Evolutionary conservation across 2,888 invertebrate genomes (phyloP).

Genomic region (Drosophila mettleri): DNA sequence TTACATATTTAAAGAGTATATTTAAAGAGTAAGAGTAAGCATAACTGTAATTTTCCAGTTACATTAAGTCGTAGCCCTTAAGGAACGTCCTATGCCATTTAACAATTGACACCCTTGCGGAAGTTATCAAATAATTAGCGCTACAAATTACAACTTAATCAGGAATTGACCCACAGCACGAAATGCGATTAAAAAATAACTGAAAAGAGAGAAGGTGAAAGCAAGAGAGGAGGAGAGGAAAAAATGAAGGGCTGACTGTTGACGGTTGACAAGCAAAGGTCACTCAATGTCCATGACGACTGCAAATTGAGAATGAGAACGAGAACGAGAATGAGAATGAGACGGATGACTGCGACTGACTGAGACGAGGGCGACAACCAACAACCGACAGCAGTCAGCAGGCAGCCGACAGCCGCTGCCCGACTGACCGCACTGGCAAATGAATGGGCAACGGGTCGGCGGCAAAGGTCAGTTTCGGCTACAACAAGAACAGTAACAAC

Average conservation of each 20-base stretch:
- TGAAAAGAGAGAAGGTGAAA: conserved; percentile 12
- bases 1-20: too few species aligned
- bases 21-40: too few species aligned
- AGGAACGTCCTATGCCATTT: conserved; percentile 8
- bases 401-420: conserved; percentile 62
- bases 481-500: conserved; percentile 38
- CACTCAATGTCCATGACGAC: conserved; percentile 74
- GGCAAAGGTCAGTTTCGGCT: conserved; percentile 72
- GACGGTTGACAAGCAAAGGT: conserved; percentile 70
- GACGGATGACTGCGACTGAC: conserved; percentile 23
- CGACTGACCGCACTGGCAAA: conserved; percentile 71
- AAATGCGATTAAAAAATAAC: conserved; percentile 57
- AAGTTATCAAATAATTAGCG: conserved; percentile 60
- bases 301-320: conserved; percentile 11
- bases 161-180: conserved; percentile 72
- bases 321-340: not conserved
- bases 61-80: conserved; percentile 1
- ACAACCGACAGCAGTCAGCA: conserved; percentile 50
- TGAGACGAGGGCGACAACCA: conserved; percentile 36
- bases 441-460: conserved; percentile 55
- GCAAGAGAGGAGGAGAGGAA: not conserved
- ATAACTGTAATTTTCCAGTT: too few species aligned
- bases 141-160: conserved; percentile 77
- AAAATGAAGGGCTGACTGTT: conserved; percentile 30
- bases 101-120: conserved; percentile 48